A percentile compares a stretch with the other conserved stretches of the same genome.
Conservation (phyloP, 2,113 vertebrate species). For the Isurus oxyrinchus region DNA sequence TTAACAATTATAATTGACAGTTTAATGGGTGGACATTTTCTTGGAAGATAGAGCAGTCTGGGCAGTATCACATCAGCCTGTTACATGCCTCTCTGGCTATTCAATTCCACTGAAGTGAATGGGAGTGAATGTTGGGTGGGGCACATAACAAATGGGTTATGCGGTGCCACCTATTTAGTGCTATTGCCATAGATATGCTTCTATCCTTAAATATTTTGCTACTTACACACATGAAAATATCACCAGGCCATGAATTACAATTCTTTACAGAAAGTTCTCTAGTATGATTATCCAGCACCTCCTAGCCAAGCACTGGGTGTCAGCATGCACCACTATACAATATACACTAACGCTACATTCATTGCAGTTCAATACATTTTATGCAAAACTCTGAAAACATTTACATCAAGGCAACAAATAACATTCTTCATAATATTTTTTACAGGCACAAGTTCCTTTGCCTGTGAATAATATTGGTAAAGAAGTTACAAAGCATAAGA, state of each 20-base stretch:
- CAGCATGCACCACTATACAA: background rate
- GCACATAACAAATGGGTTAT: background rate
- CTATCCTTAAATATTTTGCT: background rate
- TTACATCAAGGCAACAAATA: background rate
- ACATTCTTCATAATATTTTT: background rate
- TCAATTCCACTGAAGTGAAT: background rate
- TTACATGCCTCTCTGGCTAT: background rate
- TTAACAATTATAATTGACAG: background rate
- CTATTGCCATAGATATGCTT: background rate
- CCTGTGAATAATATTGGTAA: background rate
- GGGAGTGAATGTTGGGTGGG: background rate
- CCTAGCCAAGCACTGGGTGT: background rate
- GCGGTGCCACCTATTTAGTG: background rate
- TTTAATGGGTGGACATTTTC: background rate
- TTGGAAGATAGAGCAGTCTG: background rate
- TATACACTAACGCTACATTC: background rate
- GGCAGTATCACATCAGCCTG: background rate
- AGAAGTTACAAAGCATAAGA: background rate
- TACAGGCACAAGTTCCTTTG: background rate
- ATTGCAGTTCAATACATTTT: background rate
- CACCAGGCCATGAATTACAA: background rate
- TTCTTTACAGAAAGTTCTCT: background rate
- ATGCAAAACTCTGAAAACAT: background rate
- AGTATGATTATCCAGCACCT: background rate
- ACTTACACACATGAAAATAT: background rate